Evolutionary conservation across 2,797 vertebrate species (phyloP).

Genomic region (Sebastes matsubarae): DNA sequence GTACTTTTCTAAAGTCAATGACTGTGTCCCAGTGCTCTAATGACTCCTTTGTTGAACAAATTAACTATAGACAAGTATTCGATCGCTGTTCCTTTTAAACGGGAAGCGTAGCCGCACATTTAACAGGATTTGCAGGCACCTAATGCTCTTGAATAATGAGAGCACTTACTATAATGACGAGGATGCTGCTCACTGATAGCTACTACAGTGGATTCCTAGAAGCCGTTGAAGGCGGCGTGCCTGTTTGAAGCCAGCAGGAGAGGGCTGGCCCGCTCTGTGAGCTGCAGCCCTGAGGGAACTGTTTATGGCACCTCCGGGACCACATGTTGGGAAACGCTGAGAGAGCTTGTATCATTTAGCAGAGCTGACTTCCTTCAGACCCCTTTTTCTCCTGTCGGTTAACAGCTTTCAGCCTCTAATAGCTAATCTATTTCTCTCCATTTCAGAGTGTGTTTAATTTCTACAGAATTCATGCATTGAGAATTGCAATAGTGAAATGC

Average conservation of each 20-base stretch:
- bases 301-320: conserved; percentile 61
- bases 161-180: conserved; percentile 41
- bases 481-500: conserved; percentile 1
- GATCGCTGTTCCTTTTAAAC: conserved; percentile 21
- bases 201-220: conserved; percentile 29
- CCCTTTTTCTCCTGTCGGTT: conserved; percentile 23
- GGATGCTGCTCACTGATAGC: conserved; percentile 32
- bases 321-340: conserved; percentile 50
- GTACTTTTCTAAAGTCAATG: neutral
- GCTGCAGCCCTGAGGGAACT: conserved; percentile 35
- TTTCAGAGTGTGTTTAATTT: conserved; percentile 8
- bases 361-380: conserved; percentile 26
- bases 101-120: conserved; percentile 15
- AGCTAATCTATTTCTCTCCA: neutral
- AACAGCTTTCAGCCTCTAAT: conserved; percentile 22
- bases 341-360: conserved; percentile 58
- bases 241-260: conserved; percentile 61
- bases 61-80: conserved; percentile 2
- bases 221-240: conserved; percentile 24
- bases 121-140: conserved; percentile 31
- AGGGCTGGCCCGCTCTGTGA: conserved; percentile 36
- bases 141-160: conserved; percentile 45
- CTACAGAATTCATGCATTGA: neutral
- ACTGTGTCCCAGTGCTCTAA: neutral
- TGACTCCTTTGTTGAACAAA: conserved; percentile 22